A percentile compares a stretch with the other conserved stretches of the same genome.
Evolutionary conservation across 1,140 invertebrate genomes (phyloP).

Genomic region (Drosophila arawakana): DNA sequence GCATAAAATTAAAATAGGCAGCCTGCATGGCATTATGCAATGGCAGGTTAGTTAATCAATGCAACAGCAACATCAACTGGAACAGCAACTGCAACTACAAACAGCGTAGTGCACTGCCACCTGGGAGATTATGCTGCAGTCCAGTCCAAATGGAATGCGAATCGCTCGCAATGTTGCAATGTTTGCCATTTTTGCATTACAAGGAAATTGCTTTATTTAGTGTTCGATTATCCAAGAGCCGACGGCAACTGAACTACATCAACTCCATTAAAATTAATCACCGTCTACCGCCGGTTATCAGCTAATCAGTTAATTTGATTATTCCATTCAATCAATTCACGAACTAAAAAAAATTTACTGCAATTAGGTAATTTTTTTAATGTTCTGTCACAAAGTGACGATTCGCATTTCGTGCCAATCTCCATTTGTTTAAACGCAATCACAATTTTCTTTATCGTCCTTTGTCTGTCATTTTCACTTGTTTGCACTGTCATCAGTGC

Average conservation of each 20-base stretch:
- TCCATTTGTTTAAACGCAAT: conserved; percentile 52
- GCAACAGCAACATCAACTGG: conserved; percentile 50
- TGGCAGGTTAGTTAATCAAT: conserved; percentile 74
- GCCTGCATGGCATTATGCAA: conserved; percentile 67
- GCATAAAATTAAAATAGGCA: conserved; percentile 52
- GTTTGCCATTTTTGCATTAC: conserved; percentile 58
- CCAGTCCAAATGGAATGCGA: conserved; percentile 50
- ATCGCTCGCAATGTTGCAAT: conserved; percentile 58
- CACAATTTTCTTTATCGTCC: conserved; percentile 46
- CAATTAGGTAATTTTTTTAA: conserved; percentile 57
- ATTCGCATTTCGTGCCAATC: conserved; percentile 53
- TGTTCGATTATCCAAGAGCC: conserved; percentile 14
- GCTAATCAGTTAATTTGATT: conserved; percentile 75
- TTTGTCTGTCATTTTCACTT: conserved; percentile 60
- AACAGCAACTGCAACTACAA: conserved; percentile 40
- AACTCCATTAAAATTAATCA: conserved; percentile 35
- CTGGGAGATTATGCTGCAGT: conserved; percentile 59
- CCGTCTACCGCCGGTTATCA: conserved; percentile 33
- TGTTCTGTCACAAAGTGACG: conserved; percentile 21
- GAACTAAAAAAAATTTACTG: conserved; percentile 1
- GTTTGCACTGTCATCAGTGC: conserved; percentile 78
- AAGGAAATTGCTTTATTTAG: conserved; percentile 75
- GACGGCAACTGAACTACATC: conserved; percentile 34
- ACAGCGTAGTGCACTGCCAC: conserved; percentile 30
- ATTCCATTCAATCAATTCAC: conserved; percentile 60